Evolutionary conservation across 2,113 vertebrate genomes (phyloP).

Genomic region (Erythrolamprus reginae): DNA sequence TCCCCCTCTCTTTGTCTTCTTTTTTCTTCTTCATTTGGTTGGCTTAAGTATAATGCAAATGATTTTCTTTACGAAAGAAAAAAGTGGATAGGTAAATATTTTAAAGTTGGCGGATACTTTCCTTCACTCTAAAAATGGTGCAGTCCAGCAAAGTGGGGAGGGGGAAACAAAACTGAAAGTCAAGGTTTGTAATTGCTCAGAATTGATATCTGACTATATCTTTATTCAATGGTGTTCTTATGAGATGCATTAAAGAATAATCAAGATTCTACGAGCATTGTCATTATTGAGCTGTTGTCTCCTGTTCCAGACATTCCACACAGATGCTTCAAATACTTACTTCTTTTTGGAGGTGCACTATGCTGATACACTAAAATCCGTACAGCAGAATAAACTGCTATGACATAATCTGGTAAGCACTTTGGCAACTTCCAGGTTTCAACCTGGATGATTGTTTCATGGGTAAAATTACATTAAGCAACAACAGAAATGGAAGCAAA

Average conservation of each 20-base stretch:
- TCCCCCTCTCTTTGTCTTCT: not conserved
- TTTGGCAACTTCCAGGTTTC: slow-evolving; percentile 46
- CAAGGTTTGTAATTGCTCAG: not conserved
- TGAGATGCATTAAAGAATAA: not conserved
- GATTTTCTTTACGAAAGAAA: not conserved
- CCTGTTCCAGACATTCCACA: not conserved
- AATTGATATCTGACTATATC: not conserved
- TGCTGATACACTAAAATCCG: not conserved
- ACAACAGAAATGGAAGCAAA: slow-evolving; percentile 33
- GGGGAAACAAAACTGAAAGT: not conserved
- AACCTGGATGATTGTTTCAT: slow-evolving; percentile 51
- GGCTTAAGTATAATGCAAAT: not conserved
- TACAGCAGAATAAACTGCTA: slow-evolving; percentile 36
- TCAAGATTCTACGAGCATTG: not conserved
- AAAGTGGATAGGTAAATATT: not conserved
- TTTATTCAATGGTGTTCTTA: not conserved
- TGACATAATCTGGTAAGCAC: slow-evolving; percentile 49
- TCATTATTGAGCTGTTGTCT: not conserved
- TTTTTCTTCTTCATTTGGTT: not conserved
- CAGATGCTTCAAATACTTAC: not conserved
- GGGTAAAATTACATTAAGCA: slow-evolving; percentile 47
- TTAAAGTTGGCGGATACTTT: slow-evolving; percentile 30
- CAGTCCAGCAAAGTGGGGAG: slow-evolving; percentile 15
- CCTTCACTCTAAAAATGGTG: slow-evolving; percentile 15
- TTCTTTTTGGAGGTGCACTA: not conserved